Conservation (phyloP, 2,888 invertebrate species). For the Odontocerum albicorne region DNA sequence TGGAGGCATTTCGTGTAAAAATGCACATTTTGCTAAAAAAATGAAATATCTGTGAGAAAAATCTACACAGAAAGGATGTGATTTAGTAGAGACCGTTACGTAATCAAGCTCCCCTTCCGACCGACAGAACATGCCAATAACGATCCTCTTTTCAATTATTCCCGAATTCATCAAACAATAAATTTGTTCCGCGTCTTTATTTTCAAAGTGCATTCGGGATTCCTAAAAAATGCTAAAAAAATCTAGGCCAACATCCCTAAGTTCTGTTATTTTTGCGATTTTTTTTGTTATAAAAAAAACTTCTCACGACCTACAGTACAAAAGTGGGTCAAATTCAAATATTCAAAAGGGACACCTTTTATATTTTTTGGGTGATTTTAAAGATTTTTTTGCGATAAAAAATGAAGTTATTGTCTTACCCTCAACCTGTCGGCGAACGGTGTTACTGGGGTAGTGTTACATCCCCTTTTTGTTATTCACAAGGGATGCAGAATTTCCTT, state of each 20-base stretch:
- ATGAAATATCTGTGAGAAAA: constrained; percentile 35
- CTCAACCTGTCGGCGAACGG: constrained; percentile 34
- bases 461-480: constrained; percentile 35
- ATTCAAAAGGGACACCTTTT: constrained; percentile 19
- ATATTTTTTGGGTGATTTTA: constrained; percentile 32
- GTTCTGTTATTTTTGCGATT: neutral
- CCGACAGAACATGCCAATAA: constrained; percentile 25
- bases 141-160: constrained; percentile 35
- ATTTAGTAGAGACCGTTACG: constrained; percentile 27
- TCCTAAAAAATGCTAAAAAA: constrained; percentile 33
- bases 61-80: neutral
- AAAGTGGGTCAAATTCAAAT: constrained; percentile 34
- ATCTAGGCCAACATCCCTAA: constrained; percentile 30
- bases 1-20: constrained; percentile 18
- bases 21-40: constrained; percentile 22
- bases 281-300: constrained; percentile 15
- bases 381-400: constrained; percentile 34
- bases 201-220: constrained; percentile 29
- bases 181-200: constrained; percentile 32
- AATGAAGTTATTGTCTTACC: constrained; percentile 34
- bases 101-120: constrained; percentile 27
- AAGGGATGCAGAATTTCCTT: constrained; percentile 32
- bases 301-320: constrained; percentile 33
- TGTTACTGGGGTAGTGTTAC: constrained; percentile 37
- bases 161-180: constrained; percentile 33